Base-by-base conservation (phyloP, 2,797 vertebrate species). In the Chromis chromis region DNA sequence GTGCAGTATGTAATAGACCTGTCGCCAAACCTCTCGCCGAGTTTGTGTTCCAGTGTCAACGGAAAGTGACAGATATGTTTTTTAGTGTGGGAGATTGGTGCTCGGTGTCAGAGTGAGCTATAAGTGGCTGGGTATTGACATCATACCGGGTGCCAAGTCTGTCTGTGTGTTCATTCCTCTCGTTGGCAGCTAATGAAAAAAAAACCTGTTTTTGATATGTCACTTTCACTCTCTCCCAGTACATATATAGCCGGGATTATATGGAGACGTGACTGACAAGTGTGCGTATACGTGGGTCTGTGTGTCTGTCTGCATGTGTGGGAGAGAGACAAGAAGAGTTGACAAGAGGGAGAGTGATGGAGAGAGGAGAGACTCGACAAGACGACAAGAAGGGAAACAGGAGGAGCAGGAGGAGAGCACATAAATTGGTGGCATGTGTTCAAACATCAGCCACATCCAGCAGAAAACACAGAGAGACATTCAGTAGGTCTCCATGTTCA, bases 401-500 rank as follows among this genome's bases (percentile, higher is more conserved):
- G 48, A 62, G 54, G 54, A 69, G 36, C 50, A 60, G 67, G 69
- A 71, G 69, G 61, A 77, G 39, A 78, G 65, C 70, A 79, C 57
- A 76, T 65, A 79, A 86, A 82, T 87, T 60, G 57, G 80, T 80
- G 82, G 87, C 82, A 85, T 91, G 89, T 91, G 85, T 91, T 92
- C 81, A 90, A 91, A 90, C 87, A 90, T 84, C 74, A 84, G 84
- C 74, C 65, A 63, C 65, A 74, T 87, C 62, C 59, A 82, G 83
- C 83, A 86, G 79, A 86, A 87, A 90, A 87, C 65, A 82, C 71
- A 65, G 60, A 71, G 73, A 89, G 76, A 88, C 83, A 78, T 85
- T 88, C 87, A 83, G 65, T 83, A 84, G 86, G 89, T 87, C 86
- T 89, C 86, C 66, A 61, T 88, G 90, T 90, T 92, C 88, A 94